These are phyloP conservation scores for Aphelocoma californica DNA, from an alignment of 2,797 vertebrate species.

Conservation along the genomic window DNA sequence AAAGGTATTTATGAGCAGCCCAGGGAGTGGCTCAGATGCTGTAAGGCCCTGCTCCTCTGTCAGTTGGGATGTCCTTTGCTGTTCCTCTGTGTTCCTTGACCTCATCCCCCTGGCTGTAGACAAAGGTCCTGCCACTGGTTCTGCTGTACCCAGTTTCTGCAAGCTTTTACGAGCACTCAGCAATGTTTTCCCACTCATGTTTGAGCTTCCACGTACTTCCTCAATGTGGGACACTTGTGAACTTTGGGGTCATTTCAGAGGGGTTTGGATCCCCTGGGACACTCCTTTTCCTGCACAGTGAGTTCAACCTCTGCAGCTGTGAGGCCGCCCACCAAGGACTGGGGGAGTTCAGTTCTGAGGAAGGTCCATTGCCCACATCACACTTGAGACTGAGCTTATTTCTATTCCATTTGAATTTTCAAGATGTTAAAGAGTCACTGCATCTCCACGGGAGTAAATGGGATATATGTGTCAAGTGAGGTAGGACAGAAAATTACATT, in stretches of 20 bases:
- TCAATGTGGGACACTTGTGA: accelerated
- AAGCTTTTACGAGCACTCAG: not conserved
- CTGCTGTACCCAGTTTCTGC: not conserved
- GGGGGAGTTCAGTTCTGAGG: not conserved
- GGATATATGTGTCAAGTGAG: not conserved
- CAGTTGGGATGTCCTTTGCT: not conserved
- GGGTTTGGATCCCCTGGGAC: not conserved
- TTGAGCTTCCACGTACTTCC: not conserved
- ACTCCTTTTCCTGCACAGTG: not conserved
- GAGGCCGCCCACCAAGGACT: accelerated
- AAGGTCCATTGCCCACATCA: not conserved
- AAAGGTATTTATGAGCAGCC: not conserved
- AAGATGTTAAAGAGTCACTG: not conserved
- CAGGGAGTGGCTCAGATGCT: not conserved
- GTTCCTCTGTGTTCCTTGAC: not conserved
- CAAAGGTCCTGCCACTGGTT: not conserved
- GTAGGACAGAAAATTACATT: not conserved
- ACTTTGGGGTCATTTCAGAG: not conserved
- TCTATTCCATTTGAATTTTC: not conserved
- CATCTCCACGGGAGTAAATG: not conserved
- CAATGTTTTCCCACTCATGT: not conserved
- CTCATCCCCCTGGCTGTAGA: not conserved
- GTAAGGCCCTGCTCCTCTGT: not conserved
- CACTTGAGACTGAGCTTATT: not conserved
- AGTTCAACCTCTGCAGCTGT: not conserved